Evolutionary conservation across 2,797 vertebrate species (phyloP).

Genomic region (Salarias fasciatus): DNA sequence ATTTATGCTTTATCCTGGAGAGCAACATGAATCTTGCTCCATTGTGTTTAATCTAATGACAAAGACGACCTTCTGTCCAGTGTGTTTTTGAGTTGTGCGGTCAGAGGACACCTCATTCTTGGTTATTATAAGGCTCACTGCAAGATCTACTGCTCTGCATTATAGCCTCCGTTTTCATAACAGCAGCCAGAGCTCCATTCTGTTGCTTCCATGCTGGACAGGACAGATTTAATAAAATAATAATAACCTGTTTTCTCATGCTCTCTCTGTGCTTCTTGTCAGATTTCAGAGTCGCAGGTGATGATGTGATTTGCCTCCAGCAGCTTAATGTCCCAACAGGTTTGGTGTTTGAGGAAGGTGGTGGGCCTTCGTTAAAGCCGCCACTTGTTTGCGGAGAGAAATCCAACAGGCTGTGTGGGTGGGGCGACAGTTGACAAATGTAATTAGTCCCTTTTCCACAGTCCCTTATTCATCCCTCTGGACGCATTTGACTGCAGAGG

Average conservation of each 20-base stretch:
- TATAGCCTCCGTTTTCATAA: too few relatives aligned
- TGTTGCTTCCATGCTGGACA: too few relatives aligned
- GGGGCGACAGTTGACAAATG: slow-evolving; percentile 71
- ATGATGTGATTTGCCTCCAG: slow-evolving; percentile 81
- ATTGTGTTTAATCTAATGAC: too few relatives aligned
- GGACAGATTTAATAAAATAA: too few relatives aligned
- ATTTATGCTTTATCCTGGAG: too few relatives aligned
- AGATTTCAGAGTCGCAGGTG: slow-evolving; percentile 62
- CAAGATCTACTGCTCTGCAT: neutral
- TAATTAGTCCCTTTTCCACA: slow-evolving; percentile 66
- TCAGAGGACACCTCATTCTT: too few relatives aligned
- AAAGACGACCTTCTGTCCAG: too few relatives aligned
- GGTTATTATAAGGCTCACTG: too few relatives aligned
- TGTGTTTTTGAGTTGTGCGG: too few relatives aligned
- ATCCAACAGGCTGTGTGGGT: slow-evolving; percentile 71
- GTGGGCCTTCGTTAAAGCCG: slow-evolving; percentile 55
- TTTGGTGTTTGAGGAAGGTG: slow-evolving; percentile 81
- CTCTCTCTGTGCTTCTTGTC: slow-evolving; percentile 16
- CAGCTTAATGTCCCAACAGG: slow-evolving; percentile 72
- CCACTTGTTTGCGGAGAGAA: slow-evolving; percentile 80
- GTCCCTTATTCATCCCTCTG: slow-evolving; percentile 46
- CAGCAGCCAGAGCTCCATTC: too few relatives aligned
- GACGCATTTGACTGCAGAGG: slow-evolving; percentile 13
- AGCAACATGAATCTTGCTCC: too few relatives aligned
- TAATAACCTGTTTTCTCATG: too few relatives aligned